A percentile compares a stretch with the other conserved stretches of the same genome.
These are phyloP conservation scores for Drosophila ogumai DNA, from an alignment of 1,140 invertebrate species.

Conservation along the genomic window DNA sequence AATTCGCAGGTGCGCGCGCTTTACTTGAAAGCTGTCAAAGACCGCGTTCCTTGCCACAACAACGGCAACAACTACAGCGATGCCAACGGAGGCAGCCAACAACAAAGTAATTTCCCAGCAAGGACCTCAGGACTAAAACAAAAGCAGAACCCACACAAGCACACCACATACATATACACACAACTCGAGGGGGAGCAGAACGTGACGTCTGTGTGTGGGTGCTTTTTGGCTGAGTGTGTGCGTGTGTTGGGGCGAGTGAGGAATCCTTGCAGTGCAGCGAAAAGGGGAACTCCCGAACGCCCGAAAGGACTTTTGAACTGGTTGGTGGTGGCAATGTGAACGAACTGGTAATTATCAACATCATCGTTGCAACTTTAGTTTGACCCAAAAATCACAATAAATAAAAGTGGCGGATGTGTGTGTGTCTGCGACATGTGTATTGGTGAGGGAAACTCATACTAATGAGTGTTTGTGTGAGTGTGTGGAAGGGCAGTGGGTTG, in stretches of 20 bases:
- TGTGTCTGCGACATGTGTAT: constrained; percentile 5
- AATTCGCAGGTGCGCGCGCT: constrained; percentile 77
- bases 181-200: constrained; percentile 33
- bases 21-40: constrained; percentile 78
- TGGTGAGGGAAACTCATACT: not conserved
- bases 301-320: constrained; percentile 49
- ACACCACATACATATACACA: constrained; percentile 19
- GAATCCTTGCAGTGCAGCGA: constrained; percentile 17
- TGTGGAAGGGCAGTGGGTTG: constrained; percentile 9
- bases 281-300: constrained; percentile 32
- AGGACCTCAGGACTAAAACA: constrained; percentile 64
- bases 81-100: constrained; percentile 14
- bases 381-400: constrained; percentile 47
- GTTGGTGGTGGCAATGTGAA: constrained; percentile 34
- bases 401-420: constrained; percentile 25
- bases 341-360: constrained; percentile 54
- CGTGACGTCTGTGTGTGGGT: constrained; percentile 50
- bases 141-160: constrained; percentile 47
- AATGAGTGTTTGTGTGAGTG: not conserved
- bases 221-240: constrained; percentile 14
- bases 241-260: constrained; percentile 4
- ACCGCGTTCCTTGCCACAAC: constrained; percentile 54
- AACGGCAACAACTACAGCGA: constrained; percentile 39
- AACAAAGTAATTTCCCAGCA: constrained; percentile 68
- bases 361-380: constrained; percentile 47